phyloP scores from a whole-genome alignment of 2,888 invertebrate species.

The Toxonevra muliebris region DNA sequence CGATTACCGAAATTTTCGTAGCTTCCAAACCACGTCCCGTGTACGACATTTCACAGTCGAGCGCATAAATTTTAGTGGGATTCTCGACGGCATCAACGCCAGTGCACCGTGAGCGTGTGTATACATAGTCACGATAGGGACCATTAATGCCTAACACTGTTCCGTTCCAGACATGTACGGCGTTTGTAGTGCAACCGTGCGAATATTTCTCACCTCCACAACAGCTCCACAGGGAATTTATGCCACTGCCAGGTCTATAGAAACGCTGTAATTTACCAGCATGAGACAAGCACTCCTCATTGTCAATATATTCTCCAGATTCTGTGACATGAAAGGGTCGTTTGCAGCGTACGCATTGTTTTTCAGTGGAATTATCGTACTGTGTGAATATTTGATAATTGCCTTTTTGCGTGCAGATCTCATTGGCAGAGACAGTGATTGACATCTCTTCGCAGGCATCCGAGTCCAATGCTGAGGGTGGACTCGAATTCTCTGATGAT shows the following conservation, averaged over 20 bases:
- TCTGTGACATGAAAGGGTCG: constrained; percentile 76
- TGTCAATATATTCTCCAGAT: constrained; percentile 76
- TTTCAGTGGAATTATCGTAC: constrained; percentile 63
- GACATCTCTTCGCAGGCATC: constrained; percentile 53
- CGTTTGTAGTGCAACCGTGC: constrained; percentile 73
- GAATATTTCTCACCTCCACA: constrained; percentile 68
- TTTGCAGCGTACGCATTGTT: constrained; percentile 78
- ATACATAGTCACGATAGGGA: constrained; percentile 74
- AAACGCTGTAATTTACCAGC: constrained; percentile 81
- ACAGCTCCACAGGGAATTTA: constrained; percentile 68
- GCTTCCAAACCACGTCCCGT: constrained; percentile 87
- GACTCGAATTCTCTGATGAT: constrained; percentile 64
- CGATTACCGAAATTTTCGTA: constrained; percentile 86
- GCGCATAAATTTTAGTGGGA: constrained; percentile 71
- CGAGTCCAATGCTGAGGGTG: constrained; percentile 65
- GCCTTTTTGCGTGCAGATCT: constrained; percentile 58
- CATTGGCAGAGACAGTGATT: constrained; percentile 37
- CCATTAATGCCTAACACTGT: constrained; percentile 76
- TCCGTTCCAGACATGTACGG: constrained; percentile 82
- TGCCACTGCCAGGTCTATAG: constrained; percentile 51
- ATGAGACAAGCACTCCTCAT: constrained; percentile 85
- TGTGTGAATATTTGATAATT: constrained; percentile 44
- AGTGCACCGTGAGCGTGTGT: constrained; percentile 65
- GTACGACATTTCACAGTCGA: constrained; percentile 98
- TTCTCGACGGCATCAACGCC: background rate